Evolutionary conservation across 1,140 invertebrate genomes (phyloP).

Genomic region (Tetraneura akinire): DNA sequence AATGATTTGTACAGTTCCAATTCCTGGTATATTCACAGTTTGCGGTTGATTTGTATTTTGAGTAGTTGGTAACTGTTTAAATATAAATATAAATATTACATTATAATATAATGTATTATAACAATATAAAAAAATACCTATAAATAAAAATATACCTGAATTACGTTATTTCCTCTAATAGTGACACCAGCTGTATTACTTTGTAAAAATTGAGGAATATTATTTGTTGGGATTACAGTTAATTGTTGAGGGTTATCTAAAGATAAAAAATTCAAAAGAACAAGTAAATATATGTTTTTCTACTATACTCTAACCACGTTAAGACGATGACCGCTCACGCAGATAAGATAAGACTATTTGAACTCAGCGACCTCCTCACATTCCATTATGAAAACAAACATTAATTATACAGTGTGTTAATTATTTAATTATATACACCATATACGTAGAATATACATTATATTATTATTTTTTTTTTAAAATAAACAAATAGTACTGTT

Average conservation of each 20-base stretch:
- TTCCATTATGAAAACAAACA: too few relatives aligned
- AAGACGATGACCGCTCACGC: too few relatives aligned
- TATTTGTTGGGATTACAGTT: conserved; percentile 64
- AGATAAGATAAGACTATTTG: too few relatives aligned
- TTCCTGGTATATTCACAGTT: conserved; percentile 70
- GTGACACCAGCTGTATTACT: conserved; percentile 53
- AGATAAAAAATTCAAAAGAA: conserved; percentile 48
- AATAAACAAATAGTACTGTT: too few relatives aligned
- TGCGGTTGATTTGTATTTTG: conserved; percentile 57
- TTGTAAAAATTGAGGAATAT: conserved; percentile 56
- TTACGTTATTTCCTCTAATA: conserved; percentile 56
- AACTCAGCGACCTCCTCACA: too few relatives aligned
- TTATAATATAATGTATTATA: too few relatives aligned
- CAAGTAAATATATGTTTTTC: neutral
- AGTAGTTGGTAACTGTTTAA: neutral
- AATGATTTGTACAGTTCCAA: conserved; percentile 77
- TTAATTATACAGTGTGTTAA: too few relatives aligned
- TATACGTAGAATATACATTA: too few relatives aligned
- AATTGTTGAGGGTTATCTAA: conserved; percentile 65
- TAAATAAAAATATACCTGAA: conserved; percentile 56
- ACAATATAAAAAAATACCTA: too few relatives aligned
- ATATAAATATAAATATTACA: conserved; percentile 54
- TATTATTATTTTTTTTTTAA: too few relatives aligned
- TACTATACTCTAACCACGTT: too few relatives aligned
- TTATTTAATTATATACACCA: too few relatives aligned